Evolutionary conservation across 2,113 vertebrate species (phyloP), one percentile per base, ranked within the genome.

Genomic region (Carlito syrichta): DNA sequence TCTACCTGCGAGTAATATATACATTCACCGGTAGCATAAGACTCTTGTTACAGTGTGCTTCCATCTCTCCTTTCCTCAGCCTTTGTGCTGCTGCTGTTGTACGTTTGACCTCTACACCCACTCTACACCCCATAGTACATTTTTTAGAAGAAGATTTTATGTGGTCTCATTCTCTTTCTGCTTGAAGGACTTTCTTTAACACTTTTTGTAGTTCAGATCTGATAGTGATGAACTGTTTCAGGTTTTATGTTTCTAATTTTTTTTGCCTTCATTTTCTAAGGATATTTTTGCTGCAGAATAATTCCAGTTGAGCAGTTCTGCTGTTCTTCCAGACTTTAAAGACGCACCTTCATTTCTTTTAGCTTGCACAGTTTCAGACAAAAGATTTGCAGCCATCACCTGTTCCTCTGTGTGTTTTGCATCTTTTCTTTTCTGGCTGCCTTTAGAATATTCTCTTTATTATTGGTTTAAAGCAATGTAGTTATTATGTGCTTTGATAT

Each of bases 381-480:
- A 25, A 63, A 50, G 27, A 3, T 10, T 11, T 4, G 1, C 25
- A 13, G 3, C 66, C 30, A 0, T 2, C 1, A 1, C 14, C 22
- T 6, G 10, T 22, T 43, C 11, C 17, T 17, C 63, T 19, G 13
- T 0, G 1, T 12, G 3, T 17, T 14, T 7, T 8, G 16, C 3
- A 3, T 38, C 45, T n/a, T 54, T 20, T 14, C n/a, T 9, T 43
- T 22, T 25, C 54, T 63, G n/a, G 14, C 11, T 19, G 6, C n/a
- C 32, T n/a, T n/a, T 11, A 45, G 69, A 3, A 20, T 25, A 6
- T 77, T 90, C 32, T 56, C 30, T 13, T 23, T 20, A 25, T 35
- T 5, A 5, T 19, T 0, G 4, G 4, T 27, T 81, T 23, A 48
- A 87, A 66, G 32, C 1, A 56, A 8, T 62, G 40, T 40, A 25